phyloP scores from a whole-genome alignment of 2,797 vertebrate genomes.

The Rhyacichthys aspro region DNA sequence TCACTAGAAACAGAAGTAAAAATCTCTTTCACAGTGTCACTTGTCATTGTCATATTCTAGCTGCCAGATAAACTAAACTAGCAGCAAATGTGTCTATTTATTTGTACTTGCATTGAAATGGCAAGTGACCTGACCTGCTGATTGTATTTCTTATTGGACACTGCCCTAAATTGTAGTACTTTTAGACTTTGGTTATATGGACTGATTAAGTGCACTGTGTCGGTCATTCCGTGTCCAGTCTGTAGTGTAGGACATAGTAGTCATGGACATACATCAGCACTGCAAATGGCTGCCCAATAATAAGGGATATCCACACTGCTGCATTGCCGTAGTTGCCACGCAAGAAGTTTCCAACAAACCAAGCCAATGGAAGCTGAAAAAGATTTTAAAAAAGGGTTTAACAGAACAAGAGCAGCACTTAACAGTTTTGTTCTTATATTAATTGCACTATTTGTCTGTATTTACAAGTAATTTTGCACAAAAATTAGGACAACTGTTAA shows the following conservation, averaged over 20 bases:
- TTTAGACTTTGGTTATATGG: too few relatives aligned
- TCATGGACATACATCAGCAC: constrained; percentile 95
- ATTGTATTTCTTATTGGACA: too few relatives aligned
- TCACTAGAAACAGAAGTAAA: not conserved
- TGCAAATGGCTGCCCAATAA: constrained; percentile 90
- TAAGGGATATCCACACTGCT: constrained; percentile 90
- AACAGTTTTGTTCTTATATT: too few relatives aligned
- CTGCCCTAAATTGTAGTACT: not conserved
- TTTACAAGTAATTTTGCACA: not conserved
- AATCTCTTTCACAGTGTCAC: not conserved
- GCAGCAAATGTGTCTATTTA: not conserved
- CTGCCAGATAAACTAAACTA: not conserved
- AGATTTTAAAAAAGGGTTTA: not conserved
- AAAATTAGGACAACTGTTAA: too few relatives aligned
- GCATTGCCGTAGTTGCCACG: constrained; percentile 90
- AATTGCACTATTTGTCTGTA: not conserved
- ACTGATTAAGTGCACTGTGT: not conserved
- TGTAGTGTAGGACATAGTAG: constrained; percentile 88
- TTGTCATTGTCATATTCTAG: not conserved
- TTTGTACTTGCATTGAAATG: not conserved
- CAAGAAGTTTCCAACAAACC: constrained; percentile 85
- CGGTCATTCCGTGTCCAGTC: constrained; percentile 53
- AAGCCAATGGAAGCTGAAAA: constrained; percentile 88
- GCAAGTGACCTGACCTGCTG: not conserved
- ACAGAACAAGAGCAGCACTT: constrained; percentile 6